phyloP scores from a whole-genome alignment of 2,888 invertebrate species.

The Lingula anatina region DNA sequence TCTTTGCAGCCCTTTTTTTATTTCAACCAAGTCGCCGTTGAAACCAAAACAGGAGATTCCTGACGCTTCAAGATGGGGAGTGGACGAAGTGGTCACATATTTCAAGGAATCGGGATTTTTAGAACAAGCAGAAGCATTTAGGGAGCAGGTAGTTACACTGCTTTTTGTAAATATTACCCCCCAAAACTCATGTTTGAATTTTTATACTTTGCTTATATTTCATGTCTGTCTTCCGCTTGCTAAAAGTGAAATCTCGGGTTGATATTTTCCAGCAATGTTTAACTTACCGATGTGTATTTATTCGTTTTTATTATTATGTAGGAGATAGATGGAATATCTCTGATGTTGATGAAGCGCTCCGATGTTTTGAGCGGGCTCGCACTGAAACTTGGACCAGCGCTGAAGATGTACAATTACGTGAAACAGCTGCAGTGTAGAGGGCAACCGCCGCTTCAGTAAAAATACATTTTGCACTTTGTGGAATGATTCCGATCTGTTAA shows the following conservation, averaged over 20 bases:
- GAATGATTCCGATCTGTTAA: no score
- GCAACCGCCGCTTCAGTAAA: no score
- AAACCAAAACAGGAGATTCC: no score
- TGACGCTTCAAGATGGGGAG: conserved; percentile 77
- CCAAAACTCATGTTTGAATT: not conserved
- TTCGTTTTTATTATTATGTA: conserved; percentile 50
- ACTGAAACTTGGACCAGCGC: conserved; percentile 79
- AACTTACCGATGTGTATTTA: not conserved
- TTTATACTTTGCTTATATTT: not conserved
- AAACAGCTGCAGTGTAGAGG: conserved; percentile 69
- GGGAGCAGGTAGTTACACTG: conserved; percentile 64
- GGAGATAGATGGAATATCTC: conserved; percentile 87
- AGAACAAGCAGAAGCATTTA: conserved; percentile 71
- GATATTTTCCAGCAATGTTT: not conserved
- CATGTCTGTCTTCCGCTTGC: not conserved
- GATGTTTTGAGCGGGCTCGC: conserved; percentile 79
- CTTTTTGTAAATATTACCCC: not conserved
- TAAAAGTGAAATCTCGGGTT: not conserved
- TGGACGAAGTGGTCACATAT: conserved; percentile 73
- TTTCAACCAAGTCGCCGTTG: no score
- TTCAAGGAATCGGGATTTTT: conserved; percentile 70
- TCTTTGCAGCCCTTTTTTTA: no score
- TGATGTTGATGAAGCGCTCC: conserved; percentile 75
- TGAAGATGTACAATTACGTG: conserved; percentile 77
- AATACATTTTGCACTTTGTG: no score